phyloP scores from a whole-genome alignment of 2,888 invertebrate species.

The Drosophila kuntzei region DNA sequence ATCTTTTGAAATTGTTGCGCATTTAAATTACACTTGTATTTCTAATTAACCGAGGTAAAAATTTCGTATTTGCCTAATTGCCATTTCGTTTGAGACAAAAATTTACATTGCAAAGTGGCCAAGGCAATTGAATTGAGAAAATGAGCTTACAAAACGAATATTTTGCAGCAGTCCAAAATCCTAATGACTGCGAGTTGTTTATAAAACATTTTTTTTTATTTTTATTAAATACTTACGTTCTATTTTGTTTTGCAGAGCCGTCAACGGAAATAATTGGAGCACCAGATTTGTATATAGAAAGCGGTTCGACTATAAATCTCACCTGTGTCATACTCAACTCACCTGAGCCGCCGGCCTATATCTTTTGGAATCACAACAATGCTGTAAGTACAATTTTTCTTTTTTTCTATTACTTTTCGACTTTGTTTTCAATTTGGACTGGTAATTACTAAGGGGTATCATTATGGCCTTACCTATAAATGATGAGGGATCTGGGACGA shows the following conservation, averaged over 20 bases:
- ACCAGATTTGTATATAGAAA: constrained; percentile 96
- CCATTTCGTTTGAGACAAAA: constrained; percentile 46
- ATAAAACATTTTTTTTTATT: background rate
- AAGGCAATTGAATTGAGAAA: constrained; percentile 19
- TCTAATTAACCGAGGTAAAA: constrained; percentile 45
- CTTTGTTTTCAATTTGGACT: constrained; percentile 42
- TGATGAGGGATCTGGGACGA: constrained; percentile 47
- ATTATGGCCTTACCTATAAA: constrained; percentile 58
- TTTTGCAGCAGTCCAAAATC: background rate
- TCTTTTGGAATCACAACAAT: constrained; percentile 97
- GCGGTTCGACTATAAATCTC: constrained; percentile 96
- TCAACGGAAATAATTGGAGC: constrained; percentile 96
- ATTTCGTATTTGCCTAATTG: constrained; percentile 52
- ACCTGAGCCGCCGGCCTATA: constrained; percentile 96
- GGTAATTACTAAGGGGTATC: constrained; percentile 70
- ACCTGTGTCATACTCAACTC: constrained; percentile 96
- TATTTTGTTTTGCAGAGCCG: constrained; percentile 90
- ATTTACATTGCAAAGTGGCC: constrained; percentile 22
- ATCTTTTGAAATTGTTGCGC: constrained; percentile 55
- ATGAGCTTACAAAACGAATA: constrained; percentile 7
- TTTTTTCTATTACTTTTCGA: background rate
- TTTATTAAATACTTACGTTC: background rate
- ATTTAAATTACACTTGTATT: constrained; percentile 57
- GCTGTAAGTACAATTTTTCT: constrained; percentile 88
- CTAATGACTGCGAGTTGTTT: constrained; percentile 12